Base-by-base conservation (phyloP, 2,888 invertebrate species). In the Gortyna flavago region DNA sequence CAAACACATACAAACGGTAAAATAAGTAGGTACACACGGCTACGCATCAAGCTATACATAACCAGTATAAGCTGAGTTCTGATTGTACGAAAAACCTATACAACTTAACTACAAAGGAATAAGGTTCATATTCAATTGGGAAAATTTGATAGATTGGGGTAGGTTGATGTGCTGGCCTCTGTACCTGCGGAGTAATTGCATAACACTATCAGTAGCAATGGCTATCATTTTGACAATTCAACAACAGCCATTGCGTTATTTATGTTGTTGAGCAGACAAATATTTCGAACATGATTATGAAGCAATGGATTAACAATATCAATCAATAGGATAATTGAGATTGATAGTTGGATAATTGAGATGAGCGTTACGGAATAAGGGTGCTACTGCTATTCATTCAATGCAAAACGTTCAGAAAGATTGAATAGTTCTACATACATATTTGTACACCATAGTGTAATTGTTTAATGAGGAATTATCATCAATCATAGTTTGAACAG, bases 401-500 rank as follows among this genome's bases (percentile, higher is more conserved):
- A 77, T 41, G 51, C 62, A 51, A 62, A 70, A 51, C 25, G 32
- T 41, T 71, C 18, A 35, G 51, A 54, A 80, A 4, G 35, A 62
- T 8, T 41, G 2, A 38, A 65, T 51, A 18, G 21, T 65, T 80
- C 38, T 38, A 38, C 16, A 44, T 66, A 44, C 16, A 13, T 72
- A 57, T 57, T 67, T 54, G 7, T 80, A 69, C 32, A 65, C 21
- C 21, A 51, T 57, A 9, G 16, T 75, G 48, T 16, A n/a, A 77
- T 59, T 72, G 57, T 81, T 59, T 77, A 81, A 72, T 29, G 35
- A 76, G 21, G 41, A 54, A 65, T 81, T 57, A 68, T 54, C 41
- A 59, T 75, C 64, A 57, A 51, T 41, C 64, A 74, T 57, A 35
- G 54, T 41, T 32, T 67, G 1, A 74, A 68, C 54, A 75, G 18